Conservation (phyloP, 2,888 invertebrate species). For the Tholera decimalis region DNA sequence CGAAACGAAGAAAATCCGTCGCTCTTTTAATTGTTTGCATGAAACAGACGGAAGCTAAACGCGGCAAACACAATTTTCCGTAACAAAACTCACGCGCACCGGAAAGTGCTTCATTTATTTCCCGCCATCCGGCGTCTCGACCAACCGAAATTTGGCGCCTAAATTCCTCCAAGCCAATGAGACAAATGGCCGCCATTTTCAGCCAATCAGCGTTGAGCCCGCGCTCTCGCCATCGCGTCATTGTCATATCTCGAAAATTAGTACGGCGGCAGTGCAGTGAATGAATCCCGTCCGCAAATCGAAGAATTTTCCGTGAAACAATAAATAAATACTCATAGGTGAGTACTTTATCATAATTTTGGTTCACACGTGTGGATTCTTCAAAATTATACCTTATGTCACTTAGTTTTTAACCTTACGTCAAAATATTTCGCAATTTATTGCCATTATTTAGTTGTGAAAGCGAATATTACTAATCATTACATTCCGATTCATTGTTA, state of each 20-base stretch:
- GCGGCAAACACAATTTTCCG: slow-evolving; percentile 88
- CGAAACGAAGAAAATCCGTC: slow-evolving; percentile 50
- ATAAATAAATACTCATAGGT: slow-evolving; percentile 81
- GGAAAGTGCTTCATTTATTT: slow-evolving; percentile 87
- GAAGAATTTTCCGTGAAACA: slow-evolving; percentile 86
- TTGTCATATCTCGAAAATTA: slow-evolving; percentile 91
- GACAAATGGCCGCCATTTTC: slow-evolving; percentile 88
- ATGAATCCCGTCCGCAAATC: slow-evolving; percentile 90
- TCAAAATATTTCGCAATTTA: slow-evolving; percentile 75
- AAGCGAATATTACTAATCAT: slow-evolving; percentile 60
- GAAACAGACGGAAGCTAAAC: slow-evolving; percentile 77
- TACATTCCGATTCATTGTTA: slow-evolving; percentile 43
- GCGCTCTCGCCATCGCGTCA: slow-evolving; percentile 90
- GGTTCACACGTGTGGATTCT: slow-evolving; percentile 49
- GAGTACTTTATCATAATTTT: slow-evolving; percentile 70
- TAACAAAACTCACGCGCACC: slow-evolving; percentile 85
- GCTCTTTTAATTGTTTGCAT: slow-evolving; percentile 64
- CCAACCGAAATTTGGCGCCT: slow-evolving; percentile 91
- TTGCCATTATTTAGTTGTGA: slow-evolving; percentile 69
- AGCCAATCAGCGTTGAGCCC: slow-evolving; percentile 87
- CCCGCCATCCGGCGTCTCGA: slow-evolving; percentile 89
- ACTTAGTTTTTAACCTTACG: slow-evolving; percentile 57
- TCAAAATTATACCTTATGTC: slow-evolving; percentile 63
- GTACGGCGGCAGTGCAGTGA: slow-evolving; percentile 89
- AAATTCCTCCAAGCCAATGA: slow-evolving; percentile 84